phyloP scores from a whole-genome alignment of 2,113 vertebrate genomes.

The Alces alces region DNA sequence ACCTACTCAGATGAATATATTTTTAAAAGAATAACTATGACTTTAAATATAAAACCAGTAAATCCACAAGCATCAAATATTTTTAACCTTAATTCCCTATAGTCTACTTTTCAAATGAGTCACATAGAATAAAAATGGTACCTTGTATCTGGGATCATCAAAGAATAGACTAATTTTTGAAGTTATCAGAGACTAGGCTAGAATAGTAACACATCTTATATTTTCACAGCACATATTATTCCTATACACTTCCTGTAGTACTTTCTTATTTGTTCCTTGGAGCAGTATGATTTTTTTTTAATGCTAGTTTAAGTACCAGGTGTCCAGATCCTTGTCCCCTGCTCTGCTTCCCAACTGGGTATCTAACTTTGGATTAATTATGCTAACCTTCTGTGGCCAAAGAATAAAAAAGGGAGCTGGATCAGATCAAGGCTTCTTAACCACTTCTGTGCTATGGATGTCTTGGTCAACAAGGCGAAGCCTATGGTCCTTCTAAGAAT shows the following conservation, averaged over 20 bases:
- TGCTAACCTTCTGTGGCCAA: neutral
- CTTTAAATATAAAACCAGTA: slow-evolving; percentile 1
- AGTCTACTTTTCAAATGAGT: slow-evolving; percentile 22
- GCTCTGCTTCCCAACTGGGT: neutral
- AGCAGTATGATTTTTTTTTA: neutral
- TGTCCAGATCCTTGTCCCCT: neutral
- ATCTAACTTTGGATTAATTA: neutral
- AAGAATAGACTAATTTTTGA: neutral
- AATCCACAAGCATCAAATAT: neutral
- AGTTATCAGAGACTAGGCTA: neutral
- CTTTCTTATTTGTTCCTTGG: slow-evolving; percentile 7
- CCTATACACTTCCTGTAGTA: neutral
- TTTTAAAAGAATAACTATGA: slow-evolving; percentile 7
- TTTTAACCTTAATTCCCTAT: slow-evolving; percentile 26
- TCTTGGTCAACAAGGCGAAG: neutral
- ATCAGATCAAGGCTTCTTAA: neutral
- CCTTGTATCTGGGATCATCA: neutral
- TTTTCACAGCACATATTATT: neutral
- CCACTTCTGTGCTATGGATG: neutral
- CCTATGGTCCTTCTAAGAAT: neutral
- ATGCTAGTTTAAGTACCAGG: neutral
- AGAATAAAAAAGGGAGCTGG: neutral
- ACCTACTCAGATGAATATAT: neutral
- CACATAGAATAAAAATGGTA: neutral
- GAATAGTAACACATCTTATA: neutral